Evolutionary conservation across 2,888 invertebrate genomes (phyloP).

Genomic region (Hirtodrosophila confusa): DNA sequence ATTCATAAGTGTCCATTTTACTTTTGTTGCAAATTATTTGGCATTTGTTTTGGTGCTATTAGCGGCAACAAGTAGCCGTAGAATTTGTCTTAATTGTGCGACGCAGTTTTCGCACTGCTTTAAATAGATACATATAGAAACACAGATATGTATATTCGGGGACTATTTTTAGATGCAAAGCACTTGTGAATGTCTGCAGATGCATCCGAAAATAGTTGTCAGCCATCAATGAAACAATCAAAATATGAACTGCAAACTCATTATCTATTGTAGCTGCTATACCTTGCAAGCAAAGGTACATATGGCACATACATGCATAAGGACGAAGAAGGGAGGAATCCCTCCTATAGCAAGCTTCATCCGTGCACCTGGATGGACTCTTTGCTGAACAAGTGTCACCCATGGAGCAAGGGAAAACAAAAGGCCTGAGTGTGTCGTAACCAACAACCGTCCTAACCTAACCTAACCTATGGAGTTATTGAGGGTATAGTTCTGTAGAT

Average conservation of each 20-base stretch:
- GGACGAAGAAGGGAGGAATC: too few relatives aligned
- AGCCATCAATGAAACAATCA: conserved; percentile 27
- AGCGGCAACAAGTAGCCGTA: conserved; percentile 47
- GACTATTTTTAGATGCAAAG: conserved; percentile 47
- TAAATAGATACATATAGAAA: neutral
- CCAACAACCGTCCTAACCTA: too few relatives aligned
- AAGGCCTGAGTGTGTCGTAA: too few relatives aligned
- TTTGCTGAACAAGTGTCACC: too few relatives aligned
- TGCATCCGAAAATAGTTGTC: conserved; percentile 47
- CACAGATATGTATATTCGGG: neutral
- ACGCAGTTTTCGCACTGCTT: conserved; percentile 34
- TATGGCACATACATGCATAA: too few relatives aligned
- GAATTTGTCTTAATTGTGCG: conserved; percentile 33
- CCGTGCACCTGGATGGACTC: too few relatives aligned
- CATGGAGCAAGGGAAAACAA: too few relatives aligned
- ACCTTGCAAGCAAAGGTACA: too few relatives aligned
- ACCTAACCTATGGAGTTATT: too few relatives aligned
- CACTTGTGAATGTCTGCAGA: conserved; percentile 25
- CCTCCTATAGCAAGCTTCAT: too few relatives aligned
- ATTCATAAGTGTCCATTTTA: conserved; percentile 18
- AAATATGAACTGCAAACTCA: conserved; percentile 8
- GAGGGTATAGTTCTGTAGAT: too few relatives aligned
- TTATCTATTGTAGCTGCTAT: too few relatives aligned
- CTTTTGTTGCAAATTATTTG: conserved; percentile 27
- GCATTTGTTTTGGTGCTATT: conserved; percentile 19